Evolutionary conservation across 2,888 invertebrate genomes (phyloP), one percentile per base, ranked within the genome.

Genomic region (Trypoxylon attenuatum): DNA sequence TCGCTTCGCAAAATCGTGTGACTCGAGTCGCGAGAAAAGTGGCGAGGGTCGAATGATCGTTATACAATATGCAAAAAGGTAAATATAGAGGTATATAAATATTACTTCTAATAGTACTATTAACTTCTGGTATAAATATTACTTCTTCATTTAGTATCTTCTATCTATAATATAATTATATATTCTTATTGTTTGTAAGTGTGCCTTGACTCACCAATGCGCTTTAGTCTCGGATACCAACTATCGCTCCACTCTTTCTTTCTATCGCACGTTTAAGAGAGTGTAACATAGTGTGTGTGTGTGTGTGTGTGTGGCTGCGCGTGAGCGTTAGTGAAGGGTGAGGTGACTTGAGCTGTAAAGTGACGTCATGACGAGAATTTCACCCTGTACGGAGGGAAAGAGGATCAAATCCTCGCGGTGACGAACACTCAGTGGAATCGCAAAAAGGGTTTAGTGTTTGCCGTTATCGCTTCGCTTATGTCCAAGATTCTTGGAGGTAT

Each of bases 11-110:
- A 29, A 2, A n/a, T n/a, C n/a, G n/a, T n/a, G n/a, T n/a, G n/a
- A n/a, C n/a, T n/a, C n/a, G 33, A 13, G 13, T 10, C 33, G 4
- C 33, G 53, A 18, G 41, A 52, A 29, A 55, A 55, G 53, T 19
- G 47, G 66, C 54, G 62, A 62, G 43, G 60, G 58, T 41, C 47
- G 57, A 23, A 43, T 63, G 33, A 51, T 60, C 33, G 13, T 33
- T 2, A 15, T 22, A 22, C 22, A 33, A 45, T 54, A 39, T 27
- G 38, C 51, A 43, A 73, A 64, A 50, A 63, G 64, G 61, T 73
- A 73, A 69, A 69, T 71, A 66, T 77, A 76, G 69, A 78, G 75
- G 69, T 80, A 78, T n/a, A n/a, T 75, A 77, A 77, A 79, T 69
- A 76, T 76, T 81, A 77, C 55, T 73, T 61, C 63, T 70, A 75